A percentile compares a stretch with the other conserved stretches of the same genome.
Conservation (phyloP, 2,888 invertebrate genomes). For the Trachelus tabidus region DNA sequence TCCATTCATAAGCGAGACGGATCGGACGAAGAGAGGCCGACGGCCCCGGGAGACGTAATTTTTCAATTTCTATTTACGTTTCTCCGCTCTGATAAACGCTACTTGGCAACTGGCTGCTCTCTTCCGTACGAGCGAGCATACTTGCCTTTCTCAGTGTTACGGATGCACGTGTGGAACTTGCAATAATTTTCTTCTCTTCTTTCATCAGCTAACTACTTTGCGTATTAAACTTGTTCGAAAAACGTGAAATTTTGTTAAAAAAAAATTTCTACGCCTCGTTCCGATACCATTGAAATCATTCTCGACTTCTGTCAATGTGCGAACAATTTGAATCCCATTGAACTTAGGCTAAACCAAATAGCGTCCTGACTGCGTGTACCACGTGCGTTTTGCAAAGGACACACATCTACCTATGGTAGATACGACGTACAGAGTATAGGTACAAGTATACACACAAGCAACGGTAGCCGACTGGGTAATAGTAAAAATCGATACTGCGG, state of each 20-base stretch:
- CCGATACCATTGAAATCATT: too few species aligned
- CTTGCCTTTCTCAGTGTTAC: background rate
- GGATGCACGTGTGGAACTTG: background rate
- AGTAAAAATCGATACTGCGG: conserved; percentile 24
- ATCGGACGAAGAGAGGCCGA: background rate
- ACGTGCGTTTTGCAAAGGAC: background rate
- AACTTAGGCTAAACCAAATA: background rate
- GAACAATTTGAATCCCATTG: background rate
- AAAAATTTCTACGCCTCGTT: background rate
- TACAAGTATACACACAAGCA: background rate
- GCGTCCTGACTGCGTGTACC: background rate
- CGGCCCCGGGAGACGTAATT: background rate
- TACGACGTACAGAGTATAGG: background rate
- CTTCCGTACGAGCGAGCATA: background rate
- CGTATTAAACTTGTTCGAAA: background rate
- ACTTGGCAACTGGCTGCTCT: background rate
- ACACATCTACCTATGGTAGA: background rate
- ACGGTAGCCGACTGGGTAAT: conserved; percentile 1
- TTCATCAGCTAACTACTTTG: background rate
- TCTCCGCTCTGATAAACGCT: background rate
- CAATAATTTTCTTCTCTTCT: too few species aligned
- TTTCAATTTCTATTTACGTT: background rate
- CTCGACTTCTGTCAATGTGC: too few species aligned
- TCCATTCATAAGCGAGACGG: background rate
- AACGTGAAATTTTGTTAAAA: too few species aligned